Conservation (phyloP, 64 coral and sea anemone species). For the Montipora foliosa region DNA sequence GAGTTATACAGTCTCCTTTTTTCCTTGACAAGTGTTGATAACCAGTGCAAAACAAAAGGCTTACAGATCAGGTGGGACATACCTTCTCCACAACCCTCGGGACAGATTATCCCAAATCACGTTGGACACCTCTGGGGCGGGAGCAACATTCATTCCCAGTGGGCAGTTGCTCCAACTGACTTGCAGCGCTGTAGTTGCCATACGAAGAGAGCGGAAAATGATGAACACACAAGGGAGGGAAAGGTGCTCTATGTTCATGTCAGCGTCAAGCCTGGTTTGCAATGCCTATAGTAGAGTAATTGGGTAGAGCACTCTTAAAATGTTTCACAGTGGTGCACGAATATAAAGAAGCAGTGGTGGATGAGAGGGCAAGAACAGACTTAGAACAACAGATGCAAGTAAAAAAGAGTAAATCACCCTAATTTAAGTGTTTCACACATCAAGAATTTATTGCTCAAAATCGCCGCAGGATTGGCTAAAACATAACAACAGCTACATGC, state of each 20-base stretch:
- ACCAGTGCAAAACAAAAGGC: no score
- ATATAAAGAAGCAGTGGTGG: no score
- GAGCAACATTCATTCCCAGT: slow-evolving; percentile 9
- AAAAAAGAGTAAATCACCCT: no score
- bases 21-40: no score
- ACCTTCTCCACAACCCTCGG: slow-evolving; percentile 27
- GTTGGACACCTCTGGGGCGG: slow-evolving; percentile 54
- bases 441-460: no score
- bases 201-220: slow-evolving; percentile 51
- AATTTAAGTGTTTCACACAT: no score
- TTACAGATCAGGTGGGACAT: background rate
- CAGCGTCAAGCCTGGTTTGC: slow-evolving; percentile 16
- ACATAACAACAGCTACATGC: no score
- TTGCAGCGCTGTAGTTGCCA: slow-evolving; percentile 53
- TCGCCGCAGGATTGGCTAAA: no score
- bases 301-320: background rate
- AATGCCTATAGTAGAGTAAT: background rate
- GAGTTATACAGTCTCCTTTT: no score
- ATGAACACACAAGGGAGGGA: slow-evolving; percentile 40
- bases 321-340: no score
- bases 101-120: slow-evolving; percentile 63
- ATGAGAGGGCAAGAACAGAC: no score
- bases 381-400: no score
- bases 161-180: slow-evolving; percentile 46
- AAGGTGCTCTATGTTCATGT: slow-evolving; percentile 47